Conservation (phyloP, 2,797 vertebrate species). For the Labroides dimidiatus region DNA sequence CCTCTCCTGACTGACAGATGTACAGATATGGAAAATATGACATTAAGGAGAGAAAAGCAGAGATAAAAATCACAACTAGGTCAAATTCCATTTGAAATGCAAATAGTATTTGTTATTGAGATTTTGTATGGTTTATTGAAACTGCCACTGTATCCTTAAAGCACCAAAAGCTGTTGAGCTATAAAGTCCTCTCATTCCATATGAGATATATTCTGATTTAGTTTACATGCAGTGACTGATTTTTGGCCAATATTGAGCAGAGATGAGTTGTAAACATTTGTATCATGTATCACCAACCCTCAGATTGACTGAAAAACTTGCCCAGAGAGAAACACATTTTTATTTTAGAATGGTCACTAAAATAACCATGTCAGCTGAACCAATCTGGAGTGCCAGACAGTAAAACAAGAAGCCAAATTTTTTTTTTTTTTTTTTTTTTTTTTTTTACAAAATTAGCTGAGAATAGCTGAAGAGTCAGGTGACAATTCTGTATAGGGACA, state of each 20-base stretch:
- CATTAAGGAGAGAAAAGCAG: constrained; percentile 13
- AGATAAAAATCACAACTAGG: constrained; percentile 16
- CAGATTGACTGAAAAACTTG: not conserved
- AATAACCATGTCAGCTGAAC: too few relatives aligned
- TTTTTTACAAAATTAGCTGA: too few relatives aligned
- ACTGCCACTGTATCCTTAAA: not conserved
- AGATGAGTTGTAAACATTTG: not conserved
- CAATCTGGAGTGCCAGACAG: too few relatives aligned
- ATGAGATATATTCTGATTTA: not conserved
- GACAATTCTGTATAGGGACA: too few relatives aligned
- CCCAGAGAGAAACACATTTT: too few relatives aligned
- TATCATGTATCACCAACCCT: not conserved
- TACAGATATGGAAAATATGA: constrained; percentile 3
- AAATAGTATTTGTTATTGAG: not conserved
- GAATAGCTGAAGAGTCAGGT: too few relatives aligned
- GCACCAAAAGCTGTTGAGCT: not conserved
- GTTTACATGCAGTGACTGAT: not conserved
- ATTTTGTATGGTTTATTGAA: not conserved
- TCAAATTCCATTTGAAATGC: constrained; percentile 4
- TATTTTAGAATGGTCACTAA: too few relatives aligned
- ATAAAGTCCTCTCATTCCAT: not conserved
- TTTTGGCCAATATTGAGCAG: not conserved
- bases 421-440: too few relatives aligned
- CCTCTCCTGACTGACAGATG: constrained; percentile 27
- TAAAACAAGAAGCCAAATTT: too few relatives aligned